Percentiles rank a stretch among this genome's conserved stretches.
These are phyloP conservation scores for Premnoplex brunnescens DNA, from an alignment of 2,797 vertebrate genomes.

Conservation along the genomic window DNA sequence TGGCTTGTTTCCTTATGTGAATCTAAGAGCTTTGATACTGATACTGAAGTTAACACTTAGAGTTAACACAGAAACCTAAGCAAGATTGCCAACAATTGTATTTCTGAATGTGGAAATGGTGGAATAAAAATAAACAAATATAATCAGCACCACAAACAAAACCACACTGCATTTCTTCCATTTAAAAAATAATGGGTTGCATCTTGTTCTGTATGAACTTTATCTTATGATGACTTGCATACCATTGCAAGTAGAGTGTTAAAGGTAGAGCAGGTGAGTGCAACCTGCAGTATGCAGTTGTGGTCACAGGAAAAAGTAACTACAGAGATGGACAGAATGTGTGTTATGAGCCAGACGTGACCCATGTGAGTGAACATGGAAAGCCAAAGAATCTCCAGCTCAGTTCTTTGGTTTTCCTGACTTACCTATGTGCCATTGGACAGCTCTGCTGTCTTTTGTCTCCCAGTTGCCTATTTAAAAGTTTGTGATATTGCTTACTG, in stretches of 20 bases:
- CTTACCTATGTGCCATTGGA: fast-evolving
- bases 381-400: neutral
- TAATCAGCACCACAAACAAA: neutral
- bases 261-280: neutral
- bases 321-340: too few species aligned
- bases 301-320: neutral
- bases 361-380: neutral
- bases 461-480: neutral
- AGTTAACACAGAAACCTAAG: neutral
- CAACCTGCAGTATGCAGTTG: neutral
- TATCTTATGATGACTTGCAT: neutral
- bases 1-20: neutral
- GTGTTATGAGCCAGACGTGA: neutral
- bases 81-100: neutral
- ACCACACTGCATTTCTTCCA: neutral
- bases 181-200: neutral
- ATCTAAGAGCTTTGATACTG: neutral
- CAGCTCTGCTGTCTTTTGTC: neutral
- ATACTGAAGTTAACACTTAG: neutral
- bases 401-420: neutral
- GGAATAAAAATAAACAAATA: neutral
- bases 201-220: neutral
- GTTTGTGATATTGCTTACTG: neutral
- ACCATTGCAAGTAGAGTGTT: neutral
- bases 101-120: neutral